Conservation (phyloP, 1,140 invertebrate species). For the Drosophila malerkotliana region DNA sequence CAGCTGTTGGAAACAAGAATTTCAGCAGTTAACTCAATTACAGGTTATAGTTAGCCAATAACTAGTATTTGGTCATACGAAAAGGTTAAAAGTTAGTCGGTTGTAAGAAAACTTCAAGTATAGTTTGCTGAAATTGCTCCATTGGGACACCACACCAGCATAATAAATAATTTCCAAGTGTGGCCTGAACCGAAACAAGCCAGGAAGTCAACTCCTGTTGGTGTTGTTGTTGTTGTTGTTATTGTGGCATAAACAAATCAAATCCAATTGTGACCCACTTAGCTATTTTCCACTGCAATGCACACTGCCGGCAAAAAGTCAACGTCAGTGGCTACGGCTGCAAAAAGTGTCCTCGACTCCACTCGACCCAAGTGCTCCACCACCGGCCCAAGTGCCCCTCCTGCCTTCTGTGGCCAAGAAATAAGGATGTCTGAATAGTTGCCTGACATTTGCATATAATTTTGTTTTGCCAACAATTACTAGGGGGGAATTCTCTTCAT, state of each 20-base stretch:
- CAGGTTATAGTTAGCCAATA: slow-evolving; percentile 28
- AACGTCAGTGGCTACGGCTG: slow-evolving; percentile 9
- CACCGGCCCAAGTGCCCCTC: too few relatives aligned
- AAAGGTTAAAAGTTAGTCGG: slow-evolving; percentile 32
- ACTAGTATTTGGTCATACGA: background rate
- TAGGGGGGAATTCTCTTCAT: background rate
- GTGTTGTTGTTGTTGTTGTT: slow-evolving; percentile 12
- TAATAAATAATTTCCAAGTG: background rate
- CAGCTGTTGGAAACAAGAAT: slow-evolving; percentile 8
- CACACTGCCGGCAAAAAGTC: slow-evolving; percentile 17
- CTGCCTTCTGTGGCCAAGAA: background rate
- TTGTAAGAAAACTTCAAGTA: background rate
- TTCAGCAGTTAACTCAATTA: slow-evolving; percentile 42
- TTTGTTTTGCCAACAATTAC: background rate
- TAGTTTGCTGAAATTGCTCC: slow-evolving; percentile 12
- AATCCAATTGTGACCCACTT: slow-evolving; percentile 74
- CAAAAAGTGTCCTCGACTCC: slow-evolving; percentile 35
- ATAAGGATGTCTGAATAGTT: slow-evolving; percentile 31
- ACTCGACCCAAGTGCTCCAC: slow-evolving; percentile 9
- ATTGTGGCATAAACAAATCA: slow-evolving; percentile 73
- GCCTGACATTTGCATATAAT: slow-evolving; percentile 57
- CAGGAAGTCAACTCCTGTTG: background rate
- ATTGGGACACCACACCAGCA: slow-evolving; percentile 8
- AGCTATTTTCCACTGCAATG: slow-evolving; percentile 38
- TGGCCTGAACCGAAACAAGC: background rate